Evolutionary conservation across 1,140 invertebrate genomes (phyloP).

Genomic region (Odontomachus brunneus): DNA sequence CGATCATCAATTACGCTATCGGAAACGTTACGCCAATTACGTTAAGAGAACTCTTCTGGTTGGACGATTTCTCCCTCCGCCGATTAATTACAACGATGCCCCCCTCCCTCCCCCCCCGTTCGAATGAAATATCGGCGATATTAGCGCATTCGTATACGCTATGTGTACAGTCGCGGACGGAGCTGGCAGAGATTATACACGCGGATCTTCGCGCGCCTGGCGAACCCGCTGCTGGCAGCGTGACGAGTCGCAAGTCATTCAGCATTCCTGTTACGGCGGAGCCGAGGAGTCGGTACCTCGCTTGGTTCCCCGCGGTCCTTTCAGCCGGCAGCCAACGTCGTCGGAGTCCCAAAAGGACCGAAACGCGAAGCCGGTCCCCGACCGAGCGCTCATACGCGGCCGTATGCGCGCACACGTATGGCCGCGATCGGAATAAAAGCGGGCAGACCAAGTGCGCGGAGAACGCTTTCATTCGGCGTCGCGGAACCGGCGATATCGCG

Average conservation of each 20-base stretch:
- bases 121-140: conserved; percentile 45
- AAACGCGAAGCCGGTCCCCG: conserved; percentile 58
- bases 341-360: conserved; percentile 61
- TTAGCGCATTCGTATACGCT: conserved; percentile 37
- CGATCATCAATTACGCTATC: conserved; percentile 41
- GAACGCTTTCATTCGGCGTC: conserved; percentile 15
- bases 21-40: conserved; percentile 33
- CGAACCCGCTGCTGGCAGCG: conserved; percentile 47
- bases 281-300: conserved; percentile 12
- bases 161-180: conserved; percentile 17
- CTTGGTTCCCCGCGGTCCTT: conserved; percentile 28
- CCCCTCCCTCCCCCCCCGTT: background rate
- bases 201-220: conserved; percentile 44
- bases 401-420: background rate
- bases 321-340: conserved; percentile 45
- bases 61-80: conserved; percentile 10
- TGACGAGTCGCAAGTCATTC: conserved; percentile 68
- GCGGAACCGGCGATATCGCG: conserved; percentile 22
- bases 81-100: conserved; percentile 45
- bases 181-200: conserved; percentile 37
- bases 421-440: conserved; percentile 10
- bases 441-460: conserved; percentile 7
- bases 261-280: conserved; percentile 60
- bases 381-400: background rate
- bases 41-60: background rate